Conservation (phyloP, 2,888 invertebrate genomes). For the Pharmacophagus antenor region DNA sequence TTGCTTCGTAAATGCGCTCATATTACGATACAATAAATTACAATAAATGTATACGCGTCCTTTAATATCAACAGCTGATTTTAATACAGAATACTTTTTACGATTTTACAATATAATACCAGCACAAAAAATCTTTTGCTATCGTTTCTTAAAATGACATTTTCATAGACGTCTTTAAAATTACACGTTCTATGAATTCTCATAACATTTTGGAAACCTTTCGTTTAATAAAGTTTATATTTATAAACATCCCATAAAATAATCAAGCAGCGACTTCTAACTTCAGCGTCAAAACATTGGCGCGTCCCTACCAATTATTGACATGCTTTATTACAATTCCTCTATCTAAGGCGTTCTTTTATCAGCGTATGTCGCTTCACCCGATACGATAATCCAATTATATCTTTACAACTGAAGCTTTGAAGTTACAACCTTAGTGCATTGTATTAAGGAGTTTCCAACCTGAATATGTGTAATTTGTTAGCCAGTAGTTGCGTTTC, state of each 20-base stretch:
- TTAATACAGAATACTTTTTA: neutral
- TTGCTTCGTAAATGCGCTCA: slow-evolving; percentile 30
- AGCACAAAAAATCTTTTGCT: no score
- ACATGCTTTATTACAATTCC: slow-evolving; percentile 68
- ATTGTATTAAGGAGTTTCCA: slow-evolving; percentile 20
- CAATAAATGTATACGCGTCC: slow-evolving; percentile 20
- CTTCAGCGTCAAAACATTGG: slow-evolving; percentile 39
- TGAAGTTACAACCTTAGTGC: slow-evolving; percentile 42
- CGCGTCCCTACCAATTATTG: slow-evolving; percentile 72
- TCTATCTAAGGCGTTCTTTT: slow-evolving; percentile 62
- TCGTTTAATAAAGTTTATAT: no score
- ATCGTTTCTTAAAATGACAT: no score
- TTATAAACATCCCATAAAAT: no score
- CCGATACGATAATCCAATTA: slow-evolving; percentile 35
- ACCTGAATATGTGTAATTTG: slow-evolving; percentile 29
- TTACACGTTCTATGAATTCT: no score
- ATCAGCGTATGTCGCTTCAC: slow-evolving; percentile 66
- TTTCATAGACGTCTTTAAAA: no score
- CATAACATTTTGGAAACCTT: no score
- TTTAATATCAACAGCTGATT: slow-evolving; percentile 3
- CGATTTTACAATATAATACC: neutral
- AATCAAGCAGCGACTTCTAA: slow-evolving; percentile 19
- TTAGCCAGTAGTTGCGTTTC: slow-evolving; percentile 48
- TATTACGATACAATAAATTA: slow-evolving; percentile 29
- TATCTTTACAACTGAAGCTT: slow-evolving; percentile 5